Evolutionary conservation across 2,888 invertebrate species (phyloP).

Genomic region (Ormyrus thymus): DNA sequence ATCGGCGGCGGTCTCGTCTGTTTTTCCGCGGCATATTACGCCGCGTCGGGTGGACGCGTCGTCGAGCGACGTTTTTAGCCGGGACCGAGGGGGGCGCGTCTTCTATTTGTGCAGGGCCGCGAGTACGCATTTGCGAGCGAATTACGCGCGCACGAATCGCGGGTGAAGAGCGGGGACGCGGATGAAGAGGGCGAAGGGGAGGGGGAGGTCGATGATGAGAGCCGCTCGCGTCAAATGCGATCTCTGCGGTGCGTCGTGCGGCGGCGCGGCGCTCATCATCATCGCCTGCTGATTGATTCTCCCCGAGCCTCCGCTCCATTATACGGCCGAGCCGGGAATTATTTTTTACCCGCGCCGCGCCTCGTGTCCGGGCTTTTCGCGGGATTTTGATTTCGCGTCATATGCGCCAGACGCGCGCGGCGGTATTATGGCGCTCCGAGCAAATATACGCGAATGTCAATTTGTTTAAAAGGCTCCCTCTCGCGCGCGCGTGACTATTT

Average conservation of each 20-base stretch:
- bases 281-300: slow-evolving; percentile 37
- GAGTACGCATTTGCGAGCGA: slow-evolving; percentile 1
- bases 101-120: neutral
- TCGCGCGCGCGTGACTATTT: neutral
- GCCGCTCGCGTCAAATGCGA: slow-evolving; percentile 23
- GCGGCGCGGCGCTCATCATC: neutral
- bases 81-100: neutral
- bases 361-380: neutral
- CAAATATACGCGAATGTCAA: slow-evolving; percentile 1
- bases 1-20: neutral
- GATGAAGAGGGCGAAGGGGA: neutral
- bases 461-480: slow-evolving; percentile 8
- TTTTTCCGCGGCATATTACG: neutral
- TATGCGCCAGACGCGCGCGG: neutral
- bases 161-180: neutral
- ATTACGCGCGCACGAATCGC: slow-evolving; percentile 35
- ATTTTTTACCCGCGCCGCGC: no score
- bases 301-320: neutral
- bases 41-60: no score
- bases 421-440: neutral
- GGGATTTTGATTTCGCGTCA: slow-evolving; percentile 3
- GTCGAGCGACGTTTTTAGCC: no score
- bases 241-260: slow-evolving; percentile 24
- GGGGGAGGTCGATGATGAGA: slow-evolving; percentile 2
- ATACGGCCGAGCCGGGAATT: neutral